Evolutionary conservation across 2,888 invertebrate genomes (phyloP).

Genomic region (Rhagonycha fulva): DNA sequence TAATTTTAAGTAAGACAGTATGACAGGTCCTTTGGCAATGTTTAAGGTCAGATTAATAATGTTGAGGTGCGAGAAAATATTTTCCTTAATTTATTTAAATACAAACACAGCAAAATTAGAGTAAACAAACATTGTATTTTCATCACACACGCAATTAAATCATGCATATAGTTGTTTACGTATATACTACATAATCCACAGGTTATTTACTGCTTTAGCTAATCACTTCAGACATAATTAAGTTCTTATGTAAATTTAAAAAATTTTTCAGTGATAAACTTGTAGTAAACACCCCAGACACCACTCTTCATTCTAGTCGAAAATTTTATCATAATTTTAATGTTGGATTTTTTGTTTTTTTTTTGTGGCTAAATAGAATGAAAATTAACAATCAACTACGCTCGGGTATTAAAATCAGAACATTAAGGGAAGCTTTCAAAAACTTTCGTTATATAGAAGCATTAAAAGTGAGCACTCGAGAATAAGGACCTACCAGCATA

Average conservation of each 20-base stretch:
- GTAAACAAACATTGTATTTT: not conserved
- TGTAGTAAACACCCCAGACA: not conserved
- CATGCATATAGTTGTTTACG: not conserved
- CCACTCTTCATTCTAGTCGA: not conserved
- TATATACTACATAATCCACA: not conserved
- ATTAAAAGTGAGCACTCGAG: not conserved
- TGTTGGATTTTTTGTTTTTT: not conserved
- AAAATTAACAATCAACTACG: not conserved
- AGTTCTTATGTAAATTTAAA: not conserved
- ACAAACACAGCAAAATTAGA: not conserved
- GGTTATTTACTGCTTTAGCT: not conserved
- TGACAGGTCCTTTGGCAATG: not conserved
- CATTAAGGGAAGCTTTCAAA: not conserved
- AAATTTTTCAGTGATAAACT: not conserved
- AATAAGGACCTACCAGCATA: not conserved
- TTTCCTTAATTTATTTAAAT: not conserved
- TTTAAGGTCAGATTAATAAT: not conserved
- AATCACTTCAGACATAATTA: not conserved
- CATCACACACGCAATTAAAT: not conserved
- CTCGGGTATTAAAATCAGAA: not conserved
- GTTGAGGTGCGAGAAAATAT: not conserved
- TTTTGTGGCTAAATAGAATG: not conserved
- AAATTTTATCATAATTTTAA: not conserved
- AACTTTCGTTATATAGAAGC: not conserved
- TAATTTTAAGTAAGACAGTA: no score